phyloP scores from a whole-genome alignment of 1,140 invertebrate species.

The Heliconius melpomene region DNA sequence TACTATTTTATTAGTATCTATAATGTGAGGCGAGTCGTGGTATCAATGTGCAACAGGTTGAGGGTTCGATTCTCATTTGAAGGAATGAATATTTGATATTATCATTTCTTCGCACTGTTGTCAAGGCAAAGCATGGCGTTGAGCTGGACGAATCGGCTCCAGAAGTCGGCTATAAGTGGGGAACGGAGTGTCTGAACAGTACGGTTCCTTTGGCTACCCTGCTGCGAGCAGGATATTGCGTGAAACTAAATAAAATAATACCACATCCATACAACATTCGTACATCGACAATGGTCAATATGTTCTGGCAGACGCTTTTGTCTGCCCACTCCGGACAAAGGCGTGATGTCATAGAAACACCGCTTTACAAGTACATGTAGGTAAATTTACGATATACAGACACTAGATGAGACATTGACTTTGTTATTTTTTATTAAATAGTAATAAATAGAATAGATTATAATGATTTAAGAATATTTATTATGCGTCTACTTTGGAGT shows the following conservation, averaged over 20 bases:
- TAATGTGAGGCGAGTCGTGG: no score
- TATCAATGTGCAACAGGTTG: no score
- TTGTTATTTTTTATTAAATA: neutral
- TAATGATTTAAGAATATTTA: neutral
- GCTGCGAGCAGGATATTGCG: no score
- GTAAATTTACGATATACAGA: slow-evolving; percentile 23
- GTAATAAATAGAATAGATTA: neutral
- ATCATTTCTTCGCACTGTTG: no score
- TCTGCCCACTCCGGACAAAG: slow-evolving; percentile 70
- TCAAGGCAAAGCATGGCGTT: neutral
- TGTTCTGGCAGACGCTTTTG: slow-evolving; percentile 51
- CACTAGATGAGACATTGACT: slow-evolving; percentile 18
- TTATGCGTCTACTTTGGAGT: neutral
- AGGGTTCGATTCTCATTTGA: no score
- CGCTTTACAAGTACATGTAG: slow-evolving; percentile 9
- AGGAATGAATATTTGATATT: no score
- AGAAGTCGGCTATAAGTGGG: neutral
- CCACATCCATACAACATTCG: slow-evolving; percentile 18
- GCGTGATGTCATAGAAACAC: slow-evolving; percentile 69
- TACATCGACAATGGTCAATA: slow-evolving; percentile 35
- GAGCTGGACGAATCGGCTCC: neutral
- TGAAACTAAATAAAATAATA: neutral
- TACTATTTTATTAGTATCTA: neutral
- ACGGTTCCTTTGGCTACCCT: no score
- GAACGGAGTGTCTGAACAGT: neutral